Conservation (phyloP, 2,113 vertebrate species). For the Cryptoleucopteryx plumbea region DNA sequence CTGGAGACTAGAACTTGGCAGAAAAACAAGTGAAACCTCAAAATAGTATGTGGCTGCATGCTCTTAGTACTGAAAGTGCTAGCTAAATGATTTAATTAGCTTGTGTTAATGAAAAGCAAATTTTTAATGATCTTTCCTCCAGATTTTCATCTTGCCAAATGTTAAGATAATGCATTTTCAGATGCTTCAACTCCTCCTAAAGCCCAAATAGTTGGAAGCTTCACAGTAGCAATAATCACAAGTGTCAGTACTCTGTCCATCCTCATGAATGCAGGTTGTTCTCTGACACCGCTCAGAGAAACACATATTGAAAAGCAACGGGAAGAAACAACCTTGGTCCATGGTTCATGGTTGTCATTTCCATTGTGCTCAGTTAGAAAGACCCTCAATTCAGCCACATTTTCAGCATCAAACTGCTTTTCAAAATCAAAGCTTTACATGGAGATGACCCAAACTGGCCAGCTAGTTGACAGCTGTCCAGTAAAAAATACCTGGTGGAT, state of each 20-base stretch:
- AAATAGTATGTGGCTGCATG: neutral
- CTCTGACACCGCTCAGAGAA: neutral
- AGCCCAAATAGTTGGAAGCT: neutral
- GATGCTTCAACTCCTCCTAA: neutral
- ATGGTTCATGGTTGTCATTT: neutral
- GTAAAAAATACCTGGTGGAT: neutral
- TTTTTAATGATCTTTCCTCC: neutral
- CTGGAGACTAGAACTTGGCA: neutral
- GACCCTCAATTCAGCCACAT: neutral
- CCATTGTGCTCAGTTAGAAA: neutral
- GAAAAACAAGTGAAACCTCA: neutral
- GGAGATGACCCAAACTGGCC: neutral
- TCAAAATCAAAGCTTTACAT: neutral
- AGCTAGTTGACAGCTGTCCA: neutral
- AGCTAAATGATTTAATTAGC: neutral
- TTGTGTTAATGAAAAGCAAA: neutral
- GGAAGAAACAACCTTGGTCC: neutral
- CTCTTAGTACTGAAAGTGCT: neutral
- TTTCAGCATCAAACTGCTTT: neutral
- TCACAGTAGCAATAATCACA: neutral
- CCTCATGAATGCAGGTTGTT: neutral
- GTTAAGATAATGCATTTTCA: neutral
- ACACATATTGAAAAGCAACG: rapidly evolving
- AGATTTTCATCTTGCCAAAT: neutral
- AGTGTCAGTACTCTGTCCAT: neutral